Percentiles rank a stretch among this genome's conserved stretches.
These are phyloP conservation scores for Parthenolecanium corni DNA, from an alignment of 2,888 invertebrate species.

Conservation along the genomic window DNA sequence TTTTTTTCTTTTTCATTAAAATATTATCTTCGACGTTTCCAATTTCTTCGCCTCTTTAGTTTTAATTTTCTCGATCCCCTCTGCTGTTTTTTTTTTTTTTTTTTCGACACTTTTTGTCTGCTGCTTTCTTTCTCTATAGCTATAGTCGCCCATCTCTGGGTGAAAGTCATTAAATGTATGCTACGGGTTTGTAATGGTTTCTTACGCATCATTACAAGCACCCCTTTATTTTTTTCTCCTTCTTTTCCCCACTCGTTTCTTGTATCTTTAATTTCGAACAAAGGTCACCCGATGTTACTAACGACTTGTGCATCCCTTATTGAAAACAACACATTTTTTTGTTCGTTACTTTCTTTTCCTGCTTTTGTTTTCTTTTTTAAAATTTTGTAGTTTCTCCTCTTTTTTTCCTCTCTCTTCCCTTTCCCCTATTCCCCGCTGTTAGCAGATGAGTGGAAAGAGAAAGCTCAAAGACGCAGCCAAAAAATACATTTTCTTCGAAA, in stretches of 20 bases:
- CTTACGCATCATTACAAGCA: constrained; percentile 21
- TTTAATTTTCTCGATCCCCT: no score
- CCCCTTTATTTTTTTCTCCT: constrained; percentile 1
- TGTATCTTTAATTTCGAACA: constrained; percentile 19
- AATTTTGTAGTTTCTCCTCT: constrained; percentile 3
- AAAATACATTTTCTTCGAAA: neutral
- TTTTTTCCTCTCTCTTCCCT: neutral
- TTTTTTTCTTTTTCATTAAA: no score
- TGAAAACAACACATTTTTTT: constrained; percentile 11
- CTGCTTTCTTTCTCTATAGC: no score
- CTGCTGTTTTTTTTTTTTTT: no score
- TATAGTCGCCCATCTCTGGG: constrained; percentile 3
- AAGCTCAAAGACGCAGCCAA: neutral
- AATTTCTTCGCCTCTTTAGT: no score
- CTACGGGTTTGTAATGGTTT: constrained; percentile 22
- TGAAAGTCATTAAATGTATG: constrained; percentile 19
- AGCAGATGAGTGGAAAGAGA: constrained; percentile 7
- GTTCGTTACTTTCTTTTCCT: neutral
- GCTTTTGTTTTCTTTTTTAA: constrained; percentile 3
- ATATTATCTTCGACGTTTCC: no score
- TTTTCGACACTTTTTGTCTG: no score
- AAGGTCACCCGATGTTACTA: constrained; percentile 27
- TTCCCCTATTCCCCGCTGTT: no score
- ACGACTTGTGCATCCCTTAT: constrained; percentile 27
- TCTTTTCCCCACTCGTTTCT: neutral